Base-by-base conservation (phyloP, 2,888 invertebrate species). In the Epinotia ramella region DNA sequence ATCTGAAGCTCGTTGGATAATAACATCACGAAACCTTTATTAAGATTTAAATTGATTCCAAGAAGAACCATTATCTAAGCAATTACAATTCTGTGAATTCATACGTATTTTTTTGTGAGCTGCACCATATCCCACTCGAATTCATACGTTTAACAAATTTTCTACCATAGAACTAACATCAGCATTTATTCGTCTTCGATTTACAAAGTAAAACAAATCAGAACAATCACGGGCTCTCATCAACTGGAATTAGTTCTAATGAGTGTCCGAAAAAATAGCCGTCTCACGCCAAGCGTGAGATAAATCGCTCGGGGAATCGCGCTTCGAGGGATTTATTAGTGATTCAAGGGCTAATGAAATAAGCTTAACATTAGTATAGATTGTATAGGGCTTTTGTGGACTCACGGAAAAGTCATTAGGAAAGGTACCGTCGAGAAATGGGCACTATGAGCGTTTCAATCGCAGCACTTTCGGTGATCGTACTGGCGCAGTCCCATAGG, bases 341-440 rank as follows among this genome's bases (percentile, higher is more conserved):
- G 86, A 89, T 89, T 89, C 84, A 83, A 81, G 80, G 84, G 85
- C 87, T 89, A 90, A 89, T 90, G 89, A 89, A 89, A 89, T 89
- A 89, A 88, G 86, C 81, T 86, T 83, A 84, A 86, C 87, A 88
- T 88, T 88, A 86, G 84, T 86, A 83, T 84, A 83, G 82, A 84
- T 85, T 80, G 85, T 87, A 84, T 81, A 84, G 84, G 82, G 81
- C 84, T 83, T 70, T 62, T 73, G 72, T 13, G 59, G 69, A 80
- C 44, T 80, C 76, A 86, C 74, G 78, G 78, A 0, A 7, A 64
- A 6, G 28, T 53, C 6, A 53, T 53, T 53, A 53, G n/a, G n/a
- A 53, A 53, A n/a, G 53, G 53, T n/a, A 0, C 16, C 53, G 53
- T 53, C n/a, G 53, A 7, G 3, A 16, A 49, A 49, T 5, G 49